Percentiles rank a stretch among this genome's conserved stretches.
These are phyloP conservation scores for Heliconius eleuchia DNA, from an alignment of 1,140 invertebrate genomes.

Conservation along the genomic window DNA sequence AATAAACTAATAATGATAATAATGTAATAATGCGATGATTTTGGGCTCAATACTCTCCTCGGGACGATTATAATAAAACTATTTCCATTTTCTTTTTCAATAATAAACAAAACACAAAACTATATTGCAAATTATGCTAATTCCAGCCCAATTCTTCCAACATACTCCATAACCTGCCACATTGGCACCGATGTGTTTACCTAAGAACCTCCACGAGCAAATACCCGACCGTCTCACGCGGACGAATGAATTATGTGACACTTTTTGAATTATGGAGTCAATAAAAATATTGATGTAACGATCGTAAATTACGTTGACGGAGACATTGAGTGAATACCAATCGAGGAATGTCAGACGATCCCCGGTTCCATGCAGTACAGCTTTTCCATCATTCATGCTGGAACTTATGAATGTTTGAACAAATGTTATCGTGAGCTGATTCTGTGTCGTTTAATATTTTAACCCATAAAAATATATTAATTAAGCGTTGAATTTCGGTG, in stretches of 20 bases:
- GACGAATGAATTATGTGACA: constrained; percentile 61
- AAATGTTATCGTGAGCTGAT: neutral
- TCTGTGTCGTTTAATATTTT: neutral
- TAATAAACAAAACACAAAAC: neutral
- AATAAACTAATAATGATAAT: too few species aligned
- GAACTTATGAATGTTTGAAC: constrained; percentile 18
- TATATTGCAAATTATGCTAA: neutral
- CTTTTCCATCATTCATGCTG: constrained; percentile 33
- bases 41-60: too few species aligned
- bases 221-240: constrained; percentile 33
- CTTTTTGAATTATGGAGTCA: constrained; percentile 51
- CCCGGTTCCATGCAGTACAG: constrained; percentile 15
- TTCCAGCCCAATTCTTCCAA: neutral
- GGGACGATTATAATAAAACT: neutral
- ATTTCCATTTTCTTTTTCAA: neutral
- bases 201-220: constrained; percentile 27
- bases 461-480: too few species aligned
- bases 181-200: constrained; percentile 32
- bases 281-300: constrained; percentile 53
- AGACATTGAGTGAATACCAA: constrained; percentile 49
- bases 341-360: constrained; percentile 36
- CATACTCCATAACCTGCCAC: constrained; percentile 21
- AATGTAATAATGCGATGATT: too few species aligned
- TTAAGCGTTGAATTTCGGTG: too few species aligned
- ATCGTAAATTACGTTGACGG: constrained; percentile 45